A percentile compares a stretch with the other conserved stretches of the same genome.
phyloP scores from a whole-genome alignment of 2,113 vertebrate species.

The Nycticryphes semicollaris region DNA sequence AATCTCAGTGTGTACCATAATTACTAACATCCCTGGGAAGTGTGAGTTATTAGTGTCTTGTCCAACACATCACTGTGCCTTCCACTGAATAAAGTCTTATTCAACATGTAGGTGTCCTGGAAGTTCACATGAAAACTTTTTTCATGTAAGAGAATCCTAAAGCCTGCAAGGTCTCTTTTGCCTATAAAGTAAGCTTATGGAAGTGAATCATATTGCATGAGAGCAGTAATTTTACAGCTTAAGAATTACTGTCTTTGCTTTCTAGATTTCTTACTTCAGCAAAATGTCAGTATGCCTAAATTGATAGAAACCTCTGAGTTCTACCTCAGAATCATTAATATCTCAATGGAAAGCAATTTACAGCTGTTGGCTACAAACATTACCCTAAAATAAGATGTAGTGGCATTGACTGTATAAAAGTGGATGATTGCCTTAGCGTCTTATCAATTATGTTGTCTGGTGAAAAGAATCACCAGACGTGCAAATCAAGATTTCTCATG shows the following conservation, averaged over 20 bases:
- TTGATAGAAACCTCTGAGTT: neutral
- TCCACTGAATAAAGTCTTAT: neutral
- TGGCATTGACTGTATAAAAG: neutral
- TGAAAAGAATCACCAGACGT: neutral
- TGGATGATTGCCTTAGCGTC: neutral
- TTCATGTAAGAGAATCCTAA: neutral
- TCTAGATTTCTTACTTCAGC: neutral
- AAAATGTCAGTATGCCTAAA: neutral
- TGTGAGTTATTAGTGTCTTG: neutral
- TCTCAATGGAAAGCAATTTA: neutral
- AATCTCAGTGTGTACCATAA: neutral
- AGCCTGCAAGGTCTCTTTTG: neutral
- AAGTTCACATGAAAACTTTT: neutral
- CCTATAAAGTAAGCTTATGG: neutral
- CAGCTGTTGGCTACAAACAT: neutral
- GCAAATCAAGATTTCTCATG: neutral
- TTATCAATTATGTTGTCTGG: neutral
- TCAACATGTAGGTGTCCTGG: neutral
- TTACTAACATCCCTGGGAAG: neutral
- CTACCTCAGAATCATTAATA: neutral
- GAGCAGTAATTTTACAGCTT: neutral
- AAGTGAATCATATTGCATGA: neutral
- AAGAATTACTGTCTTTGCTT: neutral
- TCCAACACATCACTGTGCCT: neutral
- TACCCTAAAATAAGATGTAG: neutral